Conservation (phyloP, 2,888 invertebrate species). For the Marasmarcha lunaedactyla region DNA sequence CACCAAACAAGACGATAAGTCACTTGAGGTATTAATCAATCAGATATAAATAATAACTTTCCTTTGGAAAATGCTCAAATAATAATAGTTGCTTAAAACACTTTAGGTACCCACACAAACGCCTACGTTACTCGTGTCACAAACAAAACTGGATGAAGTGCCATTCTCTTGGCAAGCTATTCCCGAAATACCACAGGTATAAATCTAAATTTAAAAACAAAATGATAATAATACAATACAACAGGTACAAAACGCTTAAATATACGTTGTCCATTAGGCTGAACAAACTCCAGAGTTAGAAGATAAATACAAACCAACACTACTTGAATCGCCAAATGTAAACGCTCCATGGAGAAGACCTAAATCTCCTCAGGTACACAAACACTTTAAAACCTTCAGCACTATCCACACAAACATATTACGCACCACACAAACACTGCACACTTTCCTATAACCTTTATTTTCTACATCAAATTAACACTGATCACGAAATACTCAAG, state of each 20-base stretch:
- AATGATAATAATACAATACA: not conserved
- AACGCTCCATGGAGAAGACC: conserved; percentile 47
- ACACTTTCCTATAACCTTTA: conserved; percentile 14
- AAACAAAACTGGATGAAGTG: conserved; percentile 35
- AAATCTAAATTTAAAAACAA: conserved; percentile 7
- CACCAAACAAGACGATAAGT: not conserved
- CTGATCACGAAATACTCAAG: conserved; percentile 27
- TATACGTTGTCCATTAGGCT: conserved; percentile 33
- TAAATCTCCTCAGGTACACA: conserved; percentile 50
- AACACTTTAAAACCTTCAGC: conserved; percentile 1
- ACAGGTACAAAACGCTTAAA: conserved; percentile 2
- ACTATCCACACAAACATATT: conserved; percentile 7
- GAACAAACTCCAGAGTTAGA: conserved; percentile 59
- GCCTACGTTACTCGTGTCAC: conserved; percentile 21
- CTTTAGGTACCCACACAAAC: conserved; percentile 36
- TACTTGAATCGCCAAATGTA: conserved; percentile 40
- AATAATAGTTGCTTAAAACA: not conserved
- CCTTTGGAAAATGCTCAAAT: not conserved
- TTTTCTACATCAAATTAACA: conserved; percentile 8
- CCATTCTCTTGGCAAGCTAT: conserved; percentile 58
- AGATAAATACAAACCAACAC: conserved; percentile 51
- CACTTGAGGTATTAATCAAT: not conserved
- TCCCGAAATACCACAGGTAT: conserved; percentile 63
- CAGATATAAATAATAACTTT: not conserved
- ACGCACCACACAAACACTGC: conserved; percentile 7